phyloP scores from a whole-genome alignment of 1,140 invertebrate species.

The Cydia pomonella region DNA sequence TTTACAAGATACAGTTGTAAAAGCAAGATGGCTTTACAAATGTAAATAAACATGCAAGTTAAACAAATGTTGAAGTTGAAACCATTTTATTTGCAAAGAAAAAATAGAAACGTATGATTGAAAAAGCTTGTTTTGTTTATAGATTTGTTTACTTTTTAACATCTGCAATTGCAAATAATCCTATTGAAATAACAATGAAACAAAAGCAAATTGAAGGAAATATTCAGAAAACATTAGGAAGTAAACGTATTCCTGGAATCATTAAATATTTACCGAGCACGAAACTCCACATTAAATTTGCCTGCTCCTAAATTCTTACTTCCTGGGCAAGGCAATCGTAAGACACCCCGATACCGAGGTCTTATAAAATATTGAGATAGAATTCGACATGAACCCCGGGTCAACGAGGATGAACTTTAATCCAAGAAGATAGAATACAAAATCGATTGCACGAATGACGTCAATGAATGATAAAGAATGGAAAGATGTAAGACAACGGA shows the following conservation, averaged over 20 bases:
- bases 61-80: constrained; percentile 1
- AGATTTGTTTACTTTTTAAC: no score
- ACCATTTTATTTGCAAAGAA: background rate
- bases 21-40: background rate
- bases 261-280: background rate
- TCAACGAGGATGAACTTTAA: constrained; percentile 12
- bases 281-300: background rate
- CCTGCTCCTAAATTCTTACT: constrained; percentile 31
- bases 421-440: background rate
- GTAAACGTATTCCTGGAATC: background rate
- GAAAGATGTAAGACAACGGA: background rate
- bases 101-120: background rate
- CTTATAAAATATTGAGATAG: constrained; percentile 50
- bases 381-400: constrained; percentile 33
- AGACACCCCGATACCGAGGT: constrained; percentile 30
- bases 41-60: background rate
- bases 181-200: background rate
- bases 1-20: background rate
- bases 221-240: background rate
- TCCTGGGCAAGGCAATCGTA: constrained; percentile 27
- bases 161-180: background rate
- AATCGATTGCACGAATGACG: constrained; percentile 14
- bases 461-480: background rate
- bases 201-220: background rate
- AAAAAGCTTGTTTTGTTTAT: background rate